Evolutionary conservation across 2,797 vertebrate genomes (phyloP).

Genomic region (Sciurus vulgaris): DNA sequence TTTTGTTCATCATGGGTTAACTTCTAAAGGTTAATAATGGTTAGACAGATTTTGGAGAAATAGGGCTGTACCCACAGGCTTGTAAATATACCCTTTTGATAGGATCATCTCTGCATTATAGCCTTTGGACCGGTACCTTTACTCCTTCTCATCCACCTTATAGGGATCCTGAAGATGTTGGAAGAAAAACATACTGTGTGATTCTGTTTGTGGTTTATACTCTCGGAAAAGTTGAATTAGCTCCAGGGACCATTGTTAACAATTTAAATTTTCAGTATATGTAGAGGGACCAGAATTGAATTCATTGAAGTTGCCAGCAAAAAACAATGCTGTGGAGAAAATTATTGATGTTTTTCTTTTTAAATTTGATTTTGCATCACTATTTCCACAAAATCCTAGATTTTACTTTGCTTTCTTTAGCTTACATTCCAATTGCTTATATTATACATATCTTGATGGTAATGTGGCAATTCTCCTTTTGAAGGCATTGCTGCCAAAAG

Average conservation of each 20-base stretch:
- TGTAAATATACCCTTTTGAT: conserved; percentile 34
- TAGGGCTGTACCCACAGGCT: not conserved
- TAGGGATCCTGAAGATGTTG: not conserved
- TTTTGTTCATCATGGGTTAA: conserved; percentile 72
- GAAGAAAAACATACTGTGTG: not conserved
- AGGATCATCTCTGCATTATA: not conserved
- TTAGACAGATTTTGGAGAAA: conserved; percentile 26
- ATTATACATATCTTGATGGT: not conserved
- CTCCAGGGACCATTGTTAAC: not conserved
- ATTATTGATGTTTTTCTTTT: not conserved
- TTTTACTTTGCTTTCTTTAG: conserved; percentile 44
- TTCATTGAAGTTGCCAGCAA: no score
- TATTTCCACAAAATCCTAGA: not conserved
- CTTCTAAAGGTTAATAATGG: conserved; percentile 67
- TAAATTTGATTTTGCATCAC: not conserved
- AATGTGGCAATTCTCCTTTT: conserved; percentile 21
- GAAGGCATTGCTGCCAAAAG: conserved; percentile 63
- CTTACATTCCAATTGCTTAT: not conserved
- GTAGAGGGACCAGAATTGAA: not conserved
- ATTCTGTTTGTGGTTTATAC: conserved; percentile 34
- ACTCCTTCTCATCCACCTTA: not conserved
- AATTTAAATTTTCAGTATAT: conserved; percentile 39
- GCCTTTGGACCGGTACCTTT: not conserved
- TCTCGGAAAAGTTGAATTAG: not conserved
- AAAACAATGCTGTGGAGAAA: not conserved